Base-by-base conservation (phyloP, 1,140 invertebrate species). In the Littorina saxatilis region DNA sequence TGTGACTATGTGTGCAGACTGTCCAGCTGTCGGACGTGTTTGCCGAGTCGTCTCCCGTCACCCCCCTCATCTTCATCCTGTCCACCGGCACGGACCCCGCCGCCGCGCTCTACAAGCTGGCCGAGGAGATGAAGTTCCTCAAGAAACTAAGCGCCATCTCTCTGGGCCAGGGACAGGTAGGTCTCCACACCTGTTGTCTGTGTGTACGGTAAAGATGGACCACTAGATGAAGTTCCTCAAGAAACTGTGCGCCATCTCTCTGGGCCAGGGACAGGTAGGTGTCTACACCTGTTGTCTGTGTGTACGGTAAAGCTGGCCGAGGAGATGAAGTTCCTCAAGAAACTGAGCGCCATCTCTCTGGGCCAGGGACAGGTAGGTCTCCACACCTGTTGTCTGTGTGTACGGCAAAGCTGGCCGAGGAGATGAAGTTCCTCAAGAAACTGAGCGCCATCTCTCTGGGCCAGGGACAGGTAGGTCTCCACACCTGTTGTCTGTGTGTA, bases 331-430 rank as follows among this genome's bases (percentile, higher is more conserved):
- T 93, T 93, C 83, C 85, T 90, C 2, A 92, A 93, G 85, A 92
- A 92, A 83, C 84, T 93, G 9, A 87, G 78, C 29, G 88, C 92
- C 61, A 93, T 93, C 50, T 93, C 92, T 29, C 87, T 93, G 11
- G 92, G 92, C 39, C 92, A 93, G 82, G 92, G 92, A 70, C 92
- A 93, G 90, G 92, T 92, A 78, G 81, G 75, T 72, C 13, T 4
- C 13, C 13, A 52, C 1, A 20, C 0, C 13, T 20, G 23, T 1
- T 20, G 23, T 11, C 47, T 52, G 47, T 52, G 47, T 52, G 47
- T n/a, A n/a, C n/a, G n/a, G n/a, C n/a, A n/a, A 92, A 92, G 84
- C 93, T 93, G 88, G 92, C 92, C 58, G 92, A 93, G 47, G 91
- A 92, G 81, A 91, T 93, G 92, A 92, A 90, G 83, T 93, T 93